Conservation (phyloP, 2,888 invertebrate species). For the Eilema depressum region DNA sequence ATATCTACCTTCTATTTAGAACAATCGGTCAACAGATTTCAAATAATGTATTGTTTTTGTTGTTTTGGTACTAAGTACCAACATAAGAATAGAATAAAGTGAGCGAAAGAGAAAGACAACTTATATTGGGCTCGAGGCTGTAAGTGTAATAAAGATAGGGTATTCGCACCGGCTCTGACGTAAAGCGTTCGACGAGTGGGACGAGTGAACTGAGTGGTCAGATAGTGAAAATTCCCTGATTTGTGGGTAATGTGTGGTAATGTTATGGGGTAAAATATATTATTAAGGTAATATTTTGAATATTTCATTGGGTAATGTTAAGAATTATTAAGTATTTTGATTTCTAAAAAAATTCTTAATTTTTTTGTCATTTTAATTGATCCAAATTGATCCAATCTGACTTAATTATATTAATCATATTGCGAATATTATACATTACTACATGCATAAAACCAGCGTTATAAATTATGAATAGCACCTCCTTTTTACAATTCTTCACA, state of each 20-base stretch:
- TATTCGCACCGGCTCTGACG: conserved; percentile 46
- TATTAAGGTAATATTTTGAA: not conserved
- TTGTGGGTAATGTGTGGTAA: not conserved
- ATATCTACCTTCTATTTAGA: too few relatives aligned
- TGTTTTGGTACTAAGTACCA: not conserved
- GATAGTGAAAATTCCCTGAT: conserved; percentile 15
- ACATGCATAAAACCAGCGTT: too few relatives aligned
- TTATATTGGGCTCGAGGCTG: conserved; percentile 20
- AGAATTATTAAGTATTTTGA: not conserved
- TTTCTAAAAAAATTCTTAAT: too few relatives aligned
- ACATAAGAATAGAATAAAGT: not conserved
- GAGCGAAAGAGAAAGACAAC: conserved; percentile 30
- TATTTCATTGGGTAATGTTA: not conserved
- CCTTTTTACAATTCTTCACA: too few relatives aligned
- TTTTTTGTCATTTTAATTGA: too few relatives aligned
- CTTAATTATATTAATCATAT: too few relatives aligned
- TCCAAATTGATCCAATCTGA: too few relatives aligned
- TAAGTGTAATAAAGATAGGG: conserved; percentile 51
- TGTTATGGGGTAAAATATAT: not conserved
- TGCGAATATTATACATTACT: too few relatives aligned
- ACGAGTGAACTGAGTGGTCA: conserved; percentile 50
- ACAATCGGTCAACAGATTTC: too few relatives aligned
- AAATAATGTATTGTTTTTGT: too few relatives aligned
- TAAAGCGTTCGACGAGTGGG: conserved; percentile 18
- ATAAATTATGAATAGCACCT: too few relatives aligned